Base-by-base conservation (phyloP, 2,113 vertebrate species). In the Nesogale talazaci region DNA sequence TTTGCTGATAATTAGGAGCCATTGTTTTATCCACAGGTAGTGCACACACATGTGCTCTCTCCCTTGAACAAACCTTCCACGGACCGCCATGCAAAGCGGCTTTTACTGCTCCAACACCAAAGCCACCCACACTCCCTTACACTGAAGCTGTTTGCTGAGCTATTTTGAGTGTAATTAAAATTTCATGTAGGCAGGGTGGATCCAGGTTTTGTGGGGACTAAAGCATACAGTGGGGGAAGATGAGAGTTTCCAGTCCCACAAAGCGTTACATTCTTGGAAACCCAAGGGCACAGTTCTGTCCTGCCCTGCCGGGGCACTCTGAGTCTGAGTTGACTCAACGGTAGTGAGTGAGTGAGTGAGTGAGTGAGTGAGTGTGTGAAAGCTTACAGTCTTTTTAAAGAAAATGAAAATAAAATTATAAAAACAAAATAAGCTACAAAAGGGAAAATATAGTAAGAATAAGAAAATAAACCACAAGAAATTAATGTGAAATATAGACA, bases 361-460 rank as follows among this genome's bases (percentile, higher is more conserved):
- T n/a, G n/a, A 52, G 46, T 6, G 46, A 46, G 42, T 46, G 10
- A 52, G 46, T 6, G 46, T 12, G 46, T 52, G 46, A 52, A 52
- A 52, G 46, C 46, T 52, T 52, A 46, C 42, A 52, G 46, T 88
- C 9, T 3, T 72, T 83, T 84, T 83, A 52, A 80, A 79, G 27
- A 29, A 87, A 89, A 93, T 83, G 27, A 82, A 67, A 14, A 46
- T 75, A 89, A 84, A 87, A 86, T 67, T 38, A 77, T 0, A 40
- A 89, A 52, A 79, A 63, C 17, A 74, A 69, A 86, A 61, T 72
- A 86, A 59, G 2, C 12, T 83, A 74, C 4, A 69, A 86, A 84
- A 91, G 20, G 8, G 29, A 85, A 46, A 67, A 46, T 91, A 63
- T 83, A n/a, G 65, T 72, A 89, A 82, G 69, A 34, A 87, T 69